Conservation (phyloP, 2,797 vertebrate species). For the Crotalus adamanteus region DNA sequence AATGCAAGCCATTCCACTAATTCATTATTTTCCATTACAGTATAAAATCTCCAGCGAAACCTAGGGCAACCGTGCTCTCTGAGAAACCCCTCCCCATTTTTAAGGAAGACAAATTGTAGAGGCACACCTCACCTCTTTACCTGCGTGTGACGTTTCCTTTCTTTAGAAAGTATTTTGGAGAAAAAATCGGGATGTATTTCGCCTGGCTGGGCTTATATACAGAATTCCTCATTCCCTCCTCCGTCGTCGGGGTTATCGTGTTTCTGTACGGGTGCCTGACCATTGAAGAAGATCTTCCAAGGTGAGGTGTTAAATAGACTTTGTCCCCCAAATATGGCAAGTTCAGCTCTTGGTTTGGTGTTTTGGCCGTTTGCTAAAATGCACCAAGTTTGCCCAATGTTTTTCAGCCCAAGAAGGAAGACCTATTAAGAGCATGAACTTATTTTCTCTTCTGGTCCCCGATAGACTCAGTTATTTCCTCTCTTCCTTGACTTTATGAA, state of each 20-base stretch:
- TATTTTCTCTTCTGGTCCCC: not conserved
- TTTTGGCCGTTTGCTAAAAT: not conserved
- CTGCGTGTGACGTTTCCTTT: not conserved
- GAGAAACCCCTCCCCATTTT: not conserved
- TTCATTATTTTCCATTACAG: not conserved
- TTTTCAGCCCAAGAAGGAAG: not conserved
- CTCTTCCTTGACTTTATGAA: not conserved
- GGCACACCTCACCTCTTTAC: not conserved
- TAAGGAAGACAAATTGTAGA: not conserved
- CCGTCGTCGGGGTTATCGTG: conserved; percentile 90
- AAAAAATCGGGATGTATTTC: conserved; percentile 97
- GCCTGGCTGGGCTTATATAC: conserved; percentile 98
- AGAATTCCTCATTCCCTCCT: conserved; percentile 93
- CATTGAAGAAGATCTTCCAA: conserved; percentile 90
- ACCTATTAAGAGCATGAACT: not conserved
- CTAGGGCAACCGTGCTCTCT: not conserved
- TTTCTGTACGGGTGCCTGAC: conserved; percentile 95
- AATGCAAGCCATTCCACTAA: not conserved
- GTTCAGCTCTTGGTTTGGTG: not conserved
- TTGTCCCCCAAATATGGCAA: not conserved
- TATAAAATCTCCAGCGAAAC: not conserved
- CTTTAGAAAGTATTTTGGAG: conserved; percentile 95
- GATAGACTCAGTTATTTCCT: not conserved
- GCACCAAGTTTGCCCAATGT: not conserved
- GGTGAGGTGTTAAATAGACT: conserved; percentile 70